phyloP scores from a whole-genome alignment of 2,797 vertebrate species.

The Rhyacichthys aspro region DNA sequence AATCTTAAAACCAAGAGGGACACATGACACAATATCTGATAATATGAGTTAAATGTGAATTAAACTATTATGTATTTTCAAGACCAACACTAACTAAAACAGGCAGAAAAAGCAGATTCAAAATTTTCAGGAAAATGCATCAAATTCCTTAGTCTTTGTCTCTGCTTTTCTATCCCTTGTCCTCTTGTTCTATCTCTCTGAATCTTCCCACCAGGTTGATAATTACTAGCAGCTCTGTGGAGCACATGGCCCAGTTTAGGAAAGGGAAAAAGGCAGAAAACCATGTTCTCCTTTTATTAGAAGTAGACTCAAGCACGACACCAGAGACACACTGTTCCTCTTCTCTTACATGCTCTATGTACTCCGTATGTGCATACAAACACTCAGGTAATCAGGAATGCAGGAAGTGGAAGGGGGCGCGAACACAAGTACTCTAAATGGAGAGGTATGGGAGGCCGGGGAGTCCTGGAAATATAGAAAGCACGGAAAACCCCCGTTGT shows the following conservation, averaged over 20 bases:
- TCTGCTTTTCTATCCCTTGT: slow-evolving; percentile 22
- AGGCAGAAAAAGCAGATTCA: too few species aligned
- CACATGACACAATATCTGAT: too few species aligned
- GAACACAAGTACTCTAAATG: slow-evolving; percentile 13
- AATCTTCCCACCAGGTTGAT: slow-evolving; percentile 67
- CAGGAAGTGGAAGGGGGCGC: slow-evolving; percentile 18
- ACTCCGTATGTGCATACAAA: slow-evolving; percentile 14
- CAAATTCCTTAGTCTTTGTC: neutral
- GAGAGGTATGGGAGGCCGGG: slow-evolving; percentile 37
- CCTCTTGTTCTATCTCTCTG: slow-evolving; percentile 26
- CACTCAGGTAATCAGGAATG: neutral
- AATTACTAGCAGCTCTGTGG: slow-evolving; percentile 71
- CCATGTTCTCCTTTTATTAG: slow-evolving; percentile 69
- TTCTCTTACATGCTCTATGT: slow-evolving; percentile 17
- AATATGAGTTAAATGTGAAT: too few species aligned
- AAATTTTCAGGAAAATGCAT: slow-evolving; percentile 4
- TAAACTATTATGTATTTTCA: too few species aligned
- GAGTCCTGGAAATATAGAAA: slow-evolving; percentile 67
- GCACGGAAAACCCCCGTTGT: slow-evolving; percentile 76
- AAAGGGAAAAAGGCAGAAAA: slow-evolving; percentile 52
- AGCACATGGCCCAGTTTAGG: slow-evolving; percentile 75
- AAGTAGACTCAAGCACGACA: slow-evolving; percentile 55
- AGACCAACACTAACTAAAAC: too few species aligned
- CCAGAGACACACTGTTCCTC: slow-evolving; percentile 33
- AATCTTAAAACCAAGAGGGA: too few species aligned